Percentiles rank a stretch among this genome's conserved stretches.
Conservation (phyloP, 2,797 vertebrate genomes). For the Vultur gryphus region DNA sequence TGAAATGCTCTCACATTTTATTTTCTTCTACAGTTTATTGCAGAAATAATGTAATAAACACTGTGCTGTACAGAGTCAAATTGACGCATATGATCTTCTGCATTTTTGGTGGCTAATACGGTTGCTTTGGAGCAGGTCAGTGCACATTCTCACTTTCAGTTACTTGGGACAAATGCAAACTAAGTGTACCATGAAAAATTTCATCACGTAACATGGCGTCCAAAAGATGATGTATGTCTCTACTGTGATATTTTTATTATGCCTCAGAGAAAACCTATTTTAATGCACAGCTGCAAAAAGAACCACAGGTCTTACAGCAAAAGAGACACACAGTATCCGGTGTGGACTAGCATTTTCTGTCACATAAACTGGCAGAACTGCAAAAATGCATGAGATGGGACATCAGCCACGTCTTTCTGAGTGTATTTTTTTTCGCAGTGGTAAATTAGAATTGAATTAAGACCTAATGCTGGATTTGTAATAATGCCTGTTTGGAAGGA, state of each 20-base stretch:
- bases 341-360: background rate
- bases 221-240: slow-evolving; percentile 52
- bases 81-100: background rate
- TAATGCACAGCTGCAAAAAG: slow-evolving; percentile 24
- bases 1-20: background rate
- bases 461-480: background rate
- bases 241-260: slow-evolving; percentile 48
- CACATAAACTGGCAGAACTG: background rate
- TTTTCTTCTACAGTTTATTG: slow-evolving; percentile 2
- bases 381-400: background rate
- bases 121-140: slow-evolving; percentile 62
- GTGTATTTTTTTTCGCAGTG: background rate
- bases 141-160: slow-evolving; percentile 51
- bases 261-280: slow-evolving; percentile 40
- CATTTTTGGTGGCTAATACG: slow-evolving; percentile 36
- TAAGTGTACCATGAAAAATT: slow-evolving; percentile 56
- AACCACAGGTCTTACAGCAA: background rate
- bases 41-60: slow-evolving; percentile 31
- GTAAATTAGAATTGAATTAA: background rate
- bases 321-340: background rate
- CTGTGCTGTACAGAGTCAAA: slow-evolving; percentile 23
- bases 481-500: background rate
- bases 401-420: background rate
- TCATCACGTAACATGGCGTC: background rate
- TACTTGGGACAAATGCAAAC: slow-evolving; percentile 57